Evolutionary conservation across 2,113 vertebrate genomes (phyloP).

Genomic region (Myotis lucifugus): DNA sequence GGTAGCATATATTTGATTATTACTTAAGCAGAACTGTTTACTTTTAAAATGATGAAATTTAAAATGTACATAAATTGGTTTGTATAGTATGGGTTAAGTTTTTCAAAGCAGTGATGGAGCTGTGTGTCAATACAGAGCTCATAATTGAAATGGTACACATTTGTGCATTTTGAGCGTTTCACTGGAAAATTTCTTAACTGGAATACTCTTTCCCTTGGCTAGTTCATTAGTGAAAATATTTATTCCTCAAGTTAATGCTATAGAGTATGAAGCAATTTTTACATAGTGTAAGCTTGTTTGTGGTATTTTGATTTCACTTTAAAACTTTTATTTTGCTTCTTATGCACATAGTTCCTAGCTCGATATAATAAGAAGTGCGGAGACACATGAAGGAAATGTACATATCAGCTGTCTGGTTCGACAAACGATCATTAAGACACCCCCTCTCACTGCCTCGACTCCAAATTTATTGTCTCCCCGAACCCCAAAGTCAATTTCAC

Average conservation of each 20-base stretch:
- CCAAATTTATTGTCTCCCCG: slow-evolving; percentile 81
- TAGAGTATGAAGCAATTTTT: slow-evolving; percentile 74
- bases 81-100: slow-evolving; percentile 65
- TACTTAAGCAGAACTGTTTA: slow-evolving; percentile 53
- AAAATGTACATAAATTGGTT: slow-evolving; percentile 53
- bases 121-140: slow-evolving; percentile 72
- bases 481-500: slow-evolving; percentile 81
- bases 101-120: slow-evolving; percentile 56
- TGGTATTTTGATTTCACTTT: slow-evolving; percentile 79
- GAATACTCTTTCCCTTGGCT: slow-evolving; percentile 79
- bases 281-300: slow-evolving; percentile 76
- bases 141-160: slow-evolving; percentile 70
- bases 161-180: slow-evolving; percentile 78
- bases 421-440: slow-evolving; percentile 81
- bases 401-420: slow-evolving; percentile 78
- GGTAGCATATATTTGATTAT: slow-evolving; percentile 3
- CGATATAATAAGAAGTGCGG: slow-evolving; percentile 73
- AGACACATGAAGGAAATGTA: slow-evolving; percentile 69
- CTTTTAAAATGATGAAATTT: slow-evolving; percentile 63
- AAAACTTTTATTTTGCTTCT: slow-evolving; percentile 77
- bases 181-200: slow-evolving; percentile 78
- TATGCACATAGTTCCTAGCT: slow-evolving; percentile 66
- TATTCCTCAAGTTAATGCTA: slow-evolving; percentile 77
- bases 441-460: slow-evolving; percentile 78
- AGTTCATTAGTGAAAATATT: slow-evolving; percentile 80